phyloP scores from a whole-genome alignment of 2,797 vertebrate species.

The Mus caroli region DNA sequence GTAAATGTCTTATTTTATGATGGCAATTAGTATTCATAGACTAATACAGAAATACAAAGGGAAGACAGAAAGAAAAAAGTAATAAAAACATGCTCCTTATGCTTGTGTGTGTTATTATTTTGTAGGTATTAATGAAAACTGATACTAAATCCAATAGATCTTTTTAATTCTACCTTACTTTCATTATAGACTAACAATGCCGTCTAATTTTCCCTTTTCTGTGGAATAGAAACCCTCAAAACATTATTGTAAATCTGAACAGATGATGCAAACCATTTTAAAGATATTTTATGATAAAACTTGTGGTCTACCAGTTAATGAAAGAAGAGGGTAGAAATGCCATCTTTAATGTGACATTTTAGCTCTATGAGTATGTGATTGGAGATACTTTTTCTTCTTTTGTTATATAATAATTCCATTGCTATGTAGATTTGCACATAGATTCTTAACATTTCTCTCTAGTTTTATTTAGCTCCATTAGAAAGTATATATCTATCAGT shows the following conservation, averaged over 20 bases:
- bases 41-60: constrained; percentile 75
- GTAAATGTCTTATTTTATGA: constrained; percentile 83
- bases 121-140: background rate
- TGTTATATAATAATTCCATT: background rate
- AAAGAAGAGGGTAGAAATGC: background rate
- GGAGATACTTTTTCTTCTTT: background rate
- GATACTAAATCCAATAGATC: background rate
- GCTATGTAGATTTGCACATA: background rate
- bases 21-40: constrained; percentile 82
- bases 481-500: background rate
- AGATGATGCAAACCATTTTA: background rate
- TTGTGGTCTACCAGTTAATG: background rate
- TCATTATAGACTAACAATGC: background rate
- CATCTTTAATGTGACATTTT: background rate
- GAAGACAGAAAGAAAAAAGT: constrained; percentile 73
- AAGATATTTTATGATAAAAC: constrained; percentile 23
- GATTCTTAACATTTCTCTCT: background rate
- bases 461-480: background rate
- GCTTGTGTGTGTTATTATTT: constrained; percentile 54
- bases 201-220: background rate
- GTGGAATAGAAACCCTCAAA: background rate
- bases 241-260: background rate
- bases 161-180: background rate
- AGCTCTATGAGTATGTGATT: background rate
- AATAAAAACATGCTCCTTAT: constrained; percentile 79